These are phyloP conservation scores for Sinopyrophorus schimmeli DNA, from an alignment of 2,888 invertebrate genomes.

Conservation along the genomic window DNA sequence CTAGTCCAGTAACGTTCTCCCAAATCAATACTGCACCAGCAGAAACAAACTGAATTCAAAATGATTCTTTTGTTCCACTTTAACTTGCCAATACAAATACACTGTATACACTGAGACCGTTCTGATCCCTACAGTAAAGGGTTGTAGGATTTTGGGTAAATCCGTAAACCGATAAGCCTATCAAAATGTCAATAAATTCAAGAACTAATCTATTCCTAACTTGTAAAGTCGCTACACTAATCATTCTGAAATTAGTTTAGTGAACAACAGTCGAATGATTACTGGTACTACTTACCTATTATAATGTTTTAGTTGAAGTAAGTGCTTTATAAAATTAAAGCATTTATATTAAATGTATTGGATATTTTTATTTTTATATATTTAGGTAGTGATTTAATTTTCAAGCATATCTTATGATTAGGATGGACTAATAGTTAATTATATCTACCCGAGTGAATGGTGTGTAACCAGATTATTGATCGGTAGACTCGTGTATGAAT, in stretches of 20 bases:
- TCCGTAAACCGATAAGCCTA: slow-evolving; percentile 36
- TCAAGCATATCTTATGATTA: no score
- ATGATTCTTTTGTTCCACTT: slow-evolving; percentile 23
- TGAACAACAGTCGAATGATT: no score
- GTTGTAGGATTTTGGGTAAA: slow-evolving; percentile 31
- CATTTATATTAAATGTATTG: no score
- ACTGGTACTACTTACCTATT: no score
- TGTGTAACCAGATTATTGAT: no score
- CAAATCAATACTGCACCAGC: slow-evolving; percentile 29
- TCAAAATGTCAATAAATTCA: slow-evolving; percentile 39
- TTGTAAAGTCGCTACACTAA: slow-evolving; percentile 27
- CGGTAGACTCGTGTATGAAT: slow-evolving; percentile 36
- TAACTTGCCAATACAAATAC: slow-evolving; percentile 16
- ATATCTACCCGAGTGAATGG: no score
- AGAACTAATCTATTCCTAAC: slow-evolving; percentile 36
- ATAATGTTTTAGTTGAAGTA: no score
- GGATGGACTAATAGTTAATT: no score
- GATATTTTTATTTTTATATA: no score
- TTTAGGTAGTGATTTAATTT: no score
- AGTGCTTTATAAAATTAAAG: no score
- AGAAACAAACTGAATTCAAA: slow-evolving; percentile 12
- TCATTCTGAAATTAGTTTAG: no score
- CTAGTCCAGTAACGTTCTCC: slow-evolving; percentile 34
- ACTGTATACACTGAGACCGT: slow-evolving; percentile 32
- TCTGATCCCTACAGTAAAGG: slow-evolving; percentile 34